phyloP scores from a whole-genome alignment of 1,140 invertebrate genomes.

The Portunus trituberculatus region DNA sequence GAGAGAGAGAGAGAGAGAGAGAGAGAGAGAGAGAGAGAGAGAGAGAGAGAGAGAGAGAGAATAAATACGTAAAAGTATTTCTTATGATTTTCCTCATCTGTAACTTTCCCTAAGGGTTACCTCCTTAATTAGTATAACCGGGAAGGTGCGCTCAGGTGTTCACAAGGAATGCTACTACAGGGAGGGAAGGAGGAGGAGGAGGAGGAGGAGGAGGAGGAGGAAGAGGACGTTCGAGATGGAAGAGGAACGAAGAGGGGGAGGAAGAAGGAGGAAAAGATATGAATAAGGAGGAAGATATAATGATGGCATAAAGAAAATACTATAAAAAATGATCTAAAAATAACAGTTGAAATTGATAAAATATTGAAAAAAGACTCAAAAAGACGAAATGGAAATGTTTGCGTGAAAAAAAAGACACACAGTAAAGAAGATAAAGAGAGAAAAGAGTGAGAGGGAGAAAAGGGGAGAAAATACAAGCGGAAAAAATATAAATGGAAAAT shows the following conservation, averaged over 20 bases:
- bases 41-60: constrained; percentile 20
- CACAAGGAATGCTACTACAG: neutral
- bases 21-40: neutral
- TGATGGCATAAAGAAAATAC: no score
- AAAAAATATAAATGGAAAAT: no score
- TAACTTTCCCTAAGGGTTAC: neutral
- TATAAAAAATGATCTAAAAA: no score
- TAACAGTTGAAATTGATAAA: no score
- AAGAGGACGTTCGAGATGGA: neutral
- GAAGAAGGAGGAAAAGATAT: neutral
- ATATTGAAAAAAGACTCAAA: no score
- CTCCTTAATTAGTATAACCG: neutral
- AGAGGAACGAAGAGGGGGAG: neutral
- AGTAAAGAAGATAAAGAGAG: no score
- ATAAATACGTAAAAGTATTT: neutral
- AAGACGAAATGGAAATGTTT: no score
- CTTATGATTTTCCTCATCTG: neutral
- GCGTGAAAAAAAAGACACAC: no score
- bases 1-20: constrained; percentile 20
- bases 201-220: neutral
- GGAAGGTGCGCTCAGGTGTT: neutral
- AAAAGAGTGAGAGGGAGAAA: no score
- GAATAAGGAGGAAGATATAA: no score
- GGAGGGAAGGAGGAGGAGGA: neutral
- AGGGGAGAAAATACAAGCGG: no score